These are phyloP conservation scores for Pachyuromys duprasi DNA, from an alignment of 2,797 vertebrate species.

Conservation along the genomic window DNA sequence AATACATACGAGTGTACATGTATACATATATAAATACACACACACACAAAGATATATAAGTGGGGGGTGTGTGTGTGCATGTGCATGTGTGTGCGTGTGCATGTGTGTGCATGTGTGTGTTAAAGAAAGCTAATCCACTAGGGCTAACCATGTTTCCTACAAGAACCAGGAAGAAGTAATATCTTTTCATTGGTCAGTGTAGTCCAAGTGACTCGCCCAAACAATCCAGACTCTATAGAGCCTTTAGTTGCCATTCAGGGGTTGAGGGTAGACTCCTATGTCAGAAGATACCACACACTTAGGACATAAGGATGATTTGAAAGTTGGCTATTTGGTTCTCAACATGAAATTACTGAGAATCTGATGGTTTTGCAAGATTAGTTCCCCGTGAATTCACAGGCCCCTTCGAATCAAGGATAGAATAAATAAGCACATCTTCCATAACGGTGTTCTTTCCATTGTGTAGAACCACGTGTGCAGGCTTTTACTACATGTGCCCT, in stretches of 20 bases:
- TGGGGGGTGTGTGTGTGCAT: neutral
- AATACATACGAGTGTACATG: neutral
- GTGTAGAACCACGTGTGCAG: neutral
- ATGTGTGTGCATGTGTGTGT: neutral
- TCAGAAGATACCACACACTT: neutral
- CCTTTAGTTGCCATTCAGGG: too few species aligned
- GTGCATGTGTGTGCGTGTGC: neutral
- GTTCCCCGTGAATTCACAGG: neutral
- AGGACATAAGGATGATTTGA: neutral
- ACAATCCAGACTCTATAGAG: neutral
- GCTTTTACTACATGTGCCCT: neutral
- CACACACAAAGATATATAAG: neutral
- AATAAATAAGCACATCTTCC: neutral
- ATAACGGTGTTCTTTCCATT: neutral
- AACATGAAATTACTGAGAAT: neutral
- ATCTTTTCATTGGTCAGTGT: neutral
- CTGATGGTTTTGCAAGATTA: neutral
- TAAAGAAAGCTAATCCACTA: neutral
- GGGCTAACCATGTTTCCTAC: neutral
- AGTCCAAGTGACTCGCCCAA: neutral
- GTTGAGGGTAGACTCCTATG: neutral
- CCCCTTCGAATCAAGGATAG: neutral
- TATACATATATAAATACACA: neutral
- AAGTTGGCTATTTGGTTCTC: neutral
- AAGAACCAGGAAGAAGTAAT: neutral